These are phyloP conservation scores for Eretmochelys imbricata DNA, from an alignment of 2,113 vertebrate species.

Conservation along the genomic window DNA sequence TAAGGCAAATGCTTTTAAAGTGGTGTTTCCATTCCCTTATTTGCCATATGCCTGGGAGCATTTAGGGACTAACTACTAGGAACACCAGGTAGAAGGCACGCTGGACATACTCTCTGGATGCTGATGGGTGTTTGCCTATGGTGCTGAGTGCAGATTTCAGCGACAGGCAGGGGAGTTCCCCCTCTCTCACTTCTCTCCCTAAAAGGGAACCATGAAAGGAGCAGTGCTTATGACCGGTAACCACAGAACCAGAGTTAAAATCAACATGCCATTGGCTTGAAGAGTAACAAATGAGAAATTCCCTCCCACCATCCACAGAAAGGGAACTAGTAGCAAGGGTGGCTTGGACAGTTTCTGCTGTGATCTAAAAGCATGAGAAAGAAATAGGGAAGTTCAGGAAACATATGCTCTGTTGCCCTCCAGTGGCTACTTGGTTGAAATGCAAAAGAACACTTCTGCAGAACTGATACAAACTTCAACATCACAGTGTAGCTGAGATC, in stretches of 20 bases:
- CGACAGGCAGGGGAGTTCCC: not conserved
- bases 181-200: not conserved
- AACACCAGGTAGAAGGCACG: not conserved
- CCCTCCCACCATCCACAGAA: not conserved
- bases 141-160: not conserved
- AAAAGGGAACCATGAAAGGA: not conserved
- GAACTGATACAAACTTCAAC: accelerated
- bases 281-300: not conserved
- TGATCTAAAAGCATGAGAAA: accelerated
- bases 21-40: not conserved
- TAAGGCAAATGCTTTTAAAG: not conserved
- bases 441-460: accelerated
- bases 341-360: not conserved
- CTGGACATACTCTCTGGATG: not conserved
- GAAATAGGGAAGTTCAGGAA: not conserved
- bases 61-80: not conserved
- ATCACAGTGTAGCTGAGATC: accelerated
- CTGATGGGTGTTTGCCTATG: not conserved
- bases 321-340: not conserved
- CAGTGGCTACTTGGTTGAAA: not conserved
- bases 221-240: not conserved
- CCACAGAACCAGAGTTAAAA: not conserved
- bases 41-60: not conserved
- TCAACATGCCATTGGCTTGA: not conserved
- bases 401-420: slow-evolving; percentile 45